Base-by-base conservation (phyloP, 2,888 invertebrate genomes). In the Achlya flavicornis region DNA sequence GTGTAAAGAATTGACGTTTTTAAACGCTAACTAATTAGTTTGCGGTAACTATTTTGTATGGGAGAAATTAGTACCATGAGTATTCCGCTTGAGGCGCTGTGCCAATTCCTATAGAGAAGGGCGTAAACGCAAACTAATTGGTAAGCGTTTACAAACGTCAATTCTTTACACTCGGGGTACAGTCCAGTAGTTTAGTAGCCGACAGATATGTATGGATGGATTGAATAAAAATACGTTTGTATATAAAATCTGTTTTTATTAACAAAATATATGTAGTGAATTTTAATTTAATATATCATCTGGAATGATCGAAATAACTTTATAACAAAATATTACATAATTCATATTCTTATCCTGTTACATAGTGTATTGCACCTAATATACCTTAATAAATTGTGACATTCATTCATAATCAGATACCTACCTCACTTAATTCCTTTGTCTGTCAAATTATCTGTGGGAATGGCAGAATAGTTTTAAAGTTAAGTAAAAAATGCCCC, bases 251-350 rank as follows among this genome's bases (percentile, higher is more conserved):
- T 35, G 33, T 43, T 62, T 41, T 63, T 66, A 63, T 63, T 63
- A 66, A 70, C 67, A 65, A 65, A 66, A 70, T 71, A 76, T 76
- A 78, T 70, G 71, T 66, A 70, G 12, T 41, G 41, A 67, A 76
- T 80, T 75, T 74, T 64, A 77, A 74, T 77, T 41, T 41, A 41
- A 79, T 70, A 79, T 77, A 77, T 76, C 73, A 79, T 81, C 78
- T 84, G 88, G 88, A 88, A 88, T 88, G 88, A 87, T 86, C 75
- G 76, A 74, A 80, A 72, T 76, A 78, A 69, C 79, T 65, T 69
- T 67, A 73, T 67, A 75, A 46, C 10, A 46, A 73, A 67, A 72
- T 10, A 67, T 64, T 66, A 73, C 73, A 64, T 61, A 58, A 64
- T 65, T 66, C 64, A 41, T 61, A 66, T 72, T 19, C 53, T 19